phyloP scores from a whole-genome alignment of 2,113 vertebrate genomes.

The Micromys minutus region DNA sequence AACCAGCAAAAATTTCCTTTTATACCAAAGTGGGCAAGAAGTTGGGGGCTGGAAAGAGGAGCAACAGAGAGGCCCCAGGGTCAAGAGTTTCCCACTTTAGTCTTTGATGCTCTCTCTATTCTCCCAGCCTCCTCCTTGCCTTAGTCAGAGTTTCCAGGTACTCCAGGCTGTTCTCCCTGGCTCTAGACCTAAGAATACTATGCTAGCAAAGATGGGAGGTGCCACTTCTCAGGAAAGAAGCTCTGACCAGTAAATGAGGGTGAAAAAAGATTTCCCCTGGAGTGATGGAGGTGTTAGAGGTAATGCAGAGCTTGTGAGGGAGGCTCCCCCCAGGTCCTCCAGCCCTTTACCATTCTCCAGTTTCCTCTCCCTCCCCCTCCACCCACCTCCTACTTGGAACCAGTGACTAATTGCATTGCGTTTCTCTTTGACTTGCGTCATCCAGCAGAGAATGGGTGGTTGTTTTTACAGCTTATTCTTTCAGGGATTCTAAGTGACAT shows the following conservation, averaged over 20 bases:
- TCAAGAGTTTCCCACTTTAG: neutral
- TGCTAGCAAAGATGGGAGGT: neutral
- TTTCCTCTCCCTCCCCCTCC: slow-evolving; percentile 69
- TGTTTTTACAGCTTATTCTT: slow-evolving; percentile 73
- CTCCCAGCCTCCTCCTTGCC: neutral
- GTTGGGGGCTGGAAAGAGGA: neutral
- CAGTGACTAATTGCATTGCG: slow-evolving; percentile 79
- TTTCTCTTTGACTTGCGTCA: slow-evolving; percentile 73
- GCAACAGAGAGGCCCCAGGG: neutral
- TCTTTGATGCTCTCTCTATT: neutral
- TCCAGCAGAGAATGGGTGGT: slow-evolving; percentile 66
- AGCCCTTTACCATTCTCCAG: neutral
- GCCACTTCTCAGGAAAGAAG: slow-evolving; percentile 23
- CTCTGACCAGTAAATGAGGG: neutral
- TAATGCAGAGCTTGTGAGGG: accelerated
- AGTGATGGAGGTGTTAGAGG: neutral
- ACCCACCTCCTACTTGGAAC: slow-evolving; percentile 78
- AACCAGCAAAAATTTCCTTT: neutral
- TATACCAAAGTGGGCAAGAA: neutral
- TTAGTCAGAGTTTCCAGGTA: neutral
- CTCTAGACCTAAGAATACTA: neutral
- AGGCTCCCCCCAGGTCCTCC: neutral
- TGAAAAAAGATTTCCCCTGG: neutral
- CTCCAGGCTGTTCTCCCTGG: neutral
- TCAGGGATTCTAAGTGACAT: slow-evolving; percentile 76